Evolutionary conservation across 64 coral and sea anemone species (phyloP).

Genomic region (Anthopleura sola): DNA sequence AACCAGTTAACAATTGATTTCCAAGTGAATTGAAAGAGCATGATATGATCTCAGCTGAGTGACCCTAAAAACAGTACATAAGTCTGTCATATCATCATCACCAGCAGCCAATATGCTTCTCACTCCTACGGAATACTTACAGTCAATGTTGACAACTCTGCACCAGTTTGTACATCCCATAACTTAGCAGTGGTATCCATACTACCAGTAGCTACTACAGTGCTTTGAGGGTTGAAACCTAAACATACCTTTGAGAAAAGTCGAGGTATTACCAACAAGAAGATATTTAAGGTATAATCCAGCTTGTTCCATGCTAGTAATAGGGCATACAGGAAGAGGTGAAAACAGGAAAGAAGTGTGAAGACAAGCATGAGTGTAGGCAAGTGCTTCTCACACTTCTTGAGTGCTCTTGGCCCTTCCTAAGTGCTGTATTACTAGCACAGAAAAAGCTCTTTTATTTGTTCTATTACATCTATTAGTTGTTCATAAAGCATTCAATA

Average conservation of each 20-base stretch:
- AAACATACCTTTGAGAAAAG: conserved; percentile 72
- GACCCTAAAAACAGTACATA: conserved; percentile 52
- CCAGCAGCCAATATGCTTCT: not conserved
- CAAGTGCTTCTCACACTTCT: too few species aligned
- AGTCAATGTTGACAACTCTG: conserved; percentile 84
- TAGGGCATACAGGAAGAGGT: too few species aligned
- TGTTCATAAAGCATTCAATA: too few species aligned
- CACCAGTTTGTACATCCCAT: conserved; percentile 96
- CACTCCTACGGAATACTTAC: conserved; percentile 35
- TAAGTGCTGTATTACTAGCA: too few species aligned
- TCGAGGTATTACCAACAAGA: not conserved
- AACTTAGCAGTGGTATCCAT: conserved; percentile 98
- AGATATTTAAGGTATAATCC: too few species aligned
- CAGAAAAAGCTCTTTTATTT: too few species aligned
- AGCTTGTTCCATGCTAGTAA: too few species aligned
- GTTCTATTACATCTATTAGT: too few species aligned
- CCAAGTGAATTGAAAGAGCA: conserved; percentile 92
- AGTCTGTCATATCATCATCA: not conserved
- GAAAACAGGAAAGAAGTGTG: too few species aligned
- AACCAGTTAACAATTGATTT: conserved; percentile 91
- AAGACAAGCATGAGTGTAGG: too few species aligned
- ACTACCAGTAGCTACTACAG: conserved; percentile 87
- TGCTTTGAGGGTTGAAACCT: conserved; percentile 99
- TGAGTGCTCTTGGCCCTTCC: too few species aligned
- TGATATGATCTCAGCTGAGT: conserved; percentile 97